Conservation (phyloP, 2,888 invertebrate genomes). For the Chymomyza caudatula region DNA sequence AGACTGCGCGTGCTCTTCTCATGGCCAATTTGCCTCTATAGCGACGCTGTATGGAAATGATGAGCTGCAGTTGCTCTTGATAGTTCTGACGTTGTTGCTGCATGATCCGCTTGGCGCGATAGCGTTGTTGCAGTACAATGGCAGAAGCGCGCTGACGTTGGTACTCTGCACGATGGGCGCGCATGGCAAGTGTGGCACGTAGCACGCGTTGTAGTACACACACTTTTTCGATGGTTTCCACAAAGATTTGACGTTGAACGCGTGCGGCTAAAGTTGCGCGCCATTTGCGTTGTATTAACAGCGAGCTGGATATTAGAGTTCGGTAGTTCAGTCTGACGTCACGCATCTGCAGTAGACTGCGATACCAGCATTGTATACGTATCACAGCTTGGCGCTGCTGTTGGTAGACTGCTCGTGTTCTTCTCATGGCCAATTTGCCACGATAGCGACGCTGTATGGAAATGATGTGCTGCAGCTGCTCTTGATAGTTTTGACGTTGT, state of each 20-base stretch:
- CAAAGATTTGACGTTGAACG: constrained; percentile 8
- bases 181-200: constrained; percentile 74
- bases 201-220: constrained; percentile 77
- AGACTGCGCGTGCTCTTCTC: constrained; percentile 43
- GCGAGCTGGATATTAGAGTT: constrained; percentile 29
- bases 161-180: no score
- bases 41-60: constrained; percentile 65
- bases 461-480: constrained; percentile 56
- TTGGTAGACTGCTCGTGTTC: constrained; percentile 38
- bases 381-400: constrained; percentile 44
- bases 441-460: constrained; percentile 72
- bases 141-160: no score
- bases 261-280: constrained; percentile 68
- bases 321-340: constrained; percentile 30
- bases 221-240: constrained; percentile 51
- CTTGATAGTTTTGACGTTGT: constrained; percentile 44
- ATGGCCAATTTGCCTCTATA: constrained; percentile 71
- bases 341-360: constrained; percentile 41
- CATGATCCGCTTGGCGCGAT: constrained; percentile 60
- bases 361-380: constrained; percentile 64
- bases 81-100: constrained; percentile 47
- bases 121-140: constrained; percentile 78
- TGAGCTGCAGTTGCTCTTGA: constrained; percentile 49
- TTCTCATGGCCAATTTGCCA: constrained; percentile 62
- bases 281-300: constrained; percentile 71